Percentiles rank a stretch among this genome's conserved stretches.
These are phyloP conservation scores for Kryptolebias marmoratus DNA, from an alignment of 2,113 vertebrate species.

Conservation along the genomic window DNA sequence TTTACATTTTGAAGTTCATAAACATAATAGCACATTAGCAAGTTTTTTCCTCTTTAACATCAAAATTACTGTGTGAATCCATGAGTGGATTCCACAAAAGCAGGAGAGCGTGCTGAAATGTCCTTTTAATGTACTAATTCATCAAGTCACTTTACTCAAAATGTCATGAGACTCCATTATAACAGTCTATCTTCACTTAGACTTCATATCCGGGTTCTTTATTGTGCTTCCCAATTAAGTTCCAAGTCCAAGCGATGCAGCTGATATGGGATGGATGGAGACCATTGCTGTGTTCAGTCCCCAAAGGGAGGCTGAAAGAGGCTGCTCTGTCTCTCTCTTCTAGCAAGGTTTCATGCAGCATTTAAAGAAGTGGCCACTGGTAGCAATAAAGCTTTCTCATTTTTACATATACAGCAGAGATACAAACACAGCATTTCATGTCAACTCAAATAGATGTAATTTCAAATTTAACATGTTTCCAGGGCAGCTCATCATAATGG, in stretches of 20 bases:
- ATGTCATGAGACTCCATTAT: constrained; percentile 42
- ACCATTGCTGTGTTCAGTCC: constrained; percentile 45
- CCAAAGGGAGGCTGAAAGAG: constrained; percentile 22
- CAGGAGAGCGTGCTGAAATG: constrained; percentile 17
- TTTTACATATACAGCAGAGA: not conserved
- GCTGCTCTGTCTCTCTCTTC: constrained; percentile 22
- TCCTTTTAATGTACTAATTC: constrained; percentile 38
- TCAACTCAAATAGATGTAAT: constrained; percentile 2
- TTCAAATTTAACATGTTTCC: not conserved
- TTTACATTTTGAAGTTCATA: constrained; percentile 10
- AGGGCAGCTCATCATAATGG: not conserved
- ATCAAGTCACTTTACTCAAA: constrained; percentile 30
- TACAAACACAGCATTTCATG: not conserved
- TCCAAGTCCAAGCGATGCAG: constrained; percentile 29
- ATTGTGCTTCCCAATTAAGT: constrained; percentile 40
- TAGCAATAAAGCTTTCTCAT: constrained; percentile 1
- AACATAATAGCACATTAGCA: not conserved
- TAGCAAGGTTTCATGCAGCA: constrained; percentile 29
- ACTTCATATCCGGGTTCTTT: constrained; percentile 27
- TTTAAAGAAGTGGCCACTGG: constrained; percentile 22
- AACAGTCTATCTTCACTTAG: constrained; percentile 12
- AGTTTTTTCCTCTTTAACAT: constrained; percentile 9
- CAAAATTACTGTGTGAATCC: not conserved
- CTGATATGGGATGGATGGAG: constrained; percentile 28
- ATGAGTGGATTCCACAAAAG: constrained; percentile 14